Conservation (phyloP, 2,888 invertebrate species). For the Anorthoa munda region DNA sequence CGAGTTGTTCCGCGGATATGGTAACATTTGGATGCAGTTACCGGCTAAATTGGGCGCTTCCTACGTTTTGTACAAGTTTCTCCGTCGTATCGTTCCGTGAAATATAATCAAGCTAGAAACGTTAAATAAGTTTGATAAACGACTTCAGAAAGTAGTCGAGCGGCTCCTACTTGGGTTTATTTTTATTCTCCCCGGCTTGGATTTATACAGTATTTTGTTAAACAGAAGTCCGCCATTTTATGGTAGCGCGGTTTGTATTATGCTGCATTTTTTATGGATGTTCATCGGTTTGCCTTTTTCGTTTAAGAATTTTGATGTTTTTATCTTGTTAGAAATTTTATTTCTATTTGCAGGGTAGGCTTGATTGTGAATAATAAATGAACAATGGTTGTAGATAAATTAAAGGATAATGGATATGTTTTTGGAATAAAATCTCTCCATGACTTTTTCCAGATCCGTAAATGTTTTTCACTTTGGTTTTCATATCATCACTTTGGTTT, state of each 20-base stretch:
- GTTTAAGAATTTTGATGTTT: neutral
- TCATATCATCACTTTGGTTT: neutral
- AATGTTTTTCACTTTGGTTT: neutral
- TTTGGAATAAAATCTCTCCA: no score
- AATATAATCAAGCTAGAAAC: conserved; percentile 76
- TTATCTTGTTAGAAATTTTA: neutral
- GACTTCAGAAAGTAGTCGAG: conserved; percentile 68
- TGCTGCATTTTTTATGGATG: conserved; percentile 32
- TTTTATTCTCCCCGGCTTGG: conserved; percentile 61
- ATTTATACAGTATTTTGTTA: conserved; percentile 61
- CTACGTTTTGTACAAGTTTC: conserved; percentile 78
- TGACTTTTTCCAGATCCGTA: neutral
- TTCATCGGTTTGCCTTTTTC: conserved; percentile 18
- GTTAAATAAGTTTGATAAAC: conserved; percentile 71
- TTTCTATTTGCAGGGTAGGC: neutral
- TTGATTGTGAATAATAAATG: neutral
- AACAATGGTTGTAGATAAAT: neutral
- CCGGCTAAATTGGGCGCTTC: conserved; percentile 86
- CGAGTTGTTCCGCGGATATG: conserved; percentile 86
- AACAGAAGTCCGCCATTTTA: conserved; percentile 54
- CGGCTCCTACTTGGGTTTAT: conserved; percentile 63
- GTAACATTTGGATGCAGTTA: conserved; percentile 88
- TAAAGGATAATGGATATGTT: no score
- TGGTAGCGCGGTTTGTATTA: conserved; percentile 35
- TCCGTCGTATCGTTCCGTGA: conserved; percentile 68